Percentiles rank a stretch among this genome's conserved stretches.
Conservation (phyloP, 2,797 vertebrate species). For the Mus spretus region DNA sequence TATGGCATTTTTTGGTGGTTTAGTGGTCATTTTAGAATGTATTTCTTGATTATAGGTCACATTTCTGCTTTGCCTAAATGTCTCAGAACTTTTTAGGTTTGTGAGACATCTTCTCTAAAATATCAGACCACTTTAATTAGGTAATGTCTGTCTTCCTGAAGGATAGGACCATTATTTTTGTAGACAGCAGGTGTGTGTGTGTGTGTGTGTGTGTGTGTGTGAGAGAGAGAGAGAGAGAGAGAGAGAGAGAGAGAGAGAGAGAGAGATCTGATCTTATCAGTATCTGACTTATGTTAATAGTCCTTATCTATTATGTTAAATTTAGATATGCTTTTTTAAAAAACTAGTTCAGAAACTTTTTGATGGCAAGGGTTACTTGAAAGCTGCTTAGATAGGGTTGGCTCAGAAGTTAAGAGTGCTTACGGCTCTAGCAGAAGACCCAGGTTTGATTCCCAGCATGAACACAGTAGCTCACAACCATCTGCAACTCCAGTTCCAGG, state of each 20-base stretch:
- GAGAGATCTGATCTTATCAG: background rate
- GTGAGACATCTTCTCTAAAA: background rate
- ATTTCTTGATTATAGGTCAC: background rate
- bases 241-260: no score
- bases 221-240: no score
- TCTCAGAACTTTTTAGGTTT: background rate
- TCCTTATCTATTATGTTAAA: slow-evolving; percentile 4
- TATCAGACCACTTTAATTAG: background rate
- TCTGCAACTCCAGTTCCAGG: background rate
- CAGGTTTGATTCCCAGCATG: background rate
- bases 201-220: no score
- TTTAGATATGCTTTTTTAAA: background rate
- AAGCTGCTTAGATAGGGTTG: background rate
- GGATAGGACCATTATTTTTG: background rate
- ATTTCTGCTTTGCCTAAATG: background rate
- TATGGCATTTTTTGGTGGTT: background rate
- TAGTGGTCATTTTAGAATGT: background rate
- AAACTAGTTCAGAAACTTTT: slow-evolving; percentile 9
- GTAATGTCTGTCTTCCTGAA: background rate
- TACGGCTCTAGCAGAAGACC: background rate
- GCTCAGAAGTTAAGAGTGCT: background rate
- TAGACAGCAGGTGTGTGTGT: background rate
- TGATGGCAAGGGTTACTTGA: background rate
- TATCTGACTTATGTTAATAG: background rate
- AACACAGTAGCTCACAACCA: no score